Conservation (phyloP, 2,113 vertebrate genomes). For the Montifringilla adamsi region DNA sequence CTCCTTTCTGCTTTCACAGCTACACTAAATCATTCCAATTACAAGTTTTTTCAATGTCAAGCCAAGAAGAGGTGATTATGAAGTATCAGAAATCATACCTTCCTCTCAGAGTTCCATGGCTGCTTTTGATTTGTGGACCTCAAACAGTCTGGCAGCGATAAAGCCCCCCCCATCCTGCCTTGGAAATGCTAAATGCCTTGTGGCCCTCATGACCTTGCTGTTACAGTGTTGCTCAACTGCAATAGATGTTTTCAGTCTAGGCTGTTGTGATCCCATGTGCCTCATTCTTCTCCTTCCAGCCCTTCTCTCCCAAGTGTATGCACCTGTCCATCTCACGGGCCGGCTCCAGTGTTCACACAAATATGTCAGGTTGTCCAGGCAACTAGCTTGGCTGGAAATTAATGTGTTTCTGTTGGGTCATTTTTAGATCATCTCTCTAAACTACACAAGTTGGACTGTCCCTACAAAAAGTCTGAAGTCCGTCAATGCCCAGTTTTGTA, state of each 20-base stretch:
- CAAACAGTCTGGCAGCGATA: background rate
- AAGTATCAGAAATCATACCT: slow-evolving; percentile 39
- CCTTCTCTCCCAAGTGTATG: background rate
- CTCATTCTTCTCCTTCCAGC: background rate
- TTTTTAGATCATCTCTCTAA: background rate
- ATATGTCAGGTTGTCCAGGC: background rate
- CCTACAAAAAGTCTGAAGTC: background rate
- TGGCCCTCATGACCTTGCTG: background rate
- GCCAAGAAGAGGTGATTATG: slow-evolving; percentile 42
- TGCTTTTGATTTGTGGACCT: slow-evolving; percentile 18
- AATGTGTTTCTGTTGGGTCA: background rate
- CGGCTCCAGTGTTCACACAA: background rate
- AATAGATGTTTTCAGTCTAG: background rate
- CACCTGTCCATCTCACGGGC: background rate
- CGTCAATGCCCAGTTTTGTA: background rate
- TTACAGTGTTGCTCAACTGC: background rate
- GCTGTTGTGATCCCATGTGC: background rate
- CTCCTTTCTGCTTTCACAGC: slow-evolving; percentile 53
- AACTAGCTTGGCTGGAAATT: background rate
- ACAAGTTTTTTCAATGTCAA: slow-evolving; percentile 50
- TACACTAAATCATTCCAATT: slow-evolving; percentile 56
- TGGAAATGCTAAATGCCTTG: background rate
- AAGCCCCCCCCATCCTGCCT: rapidly evolving
- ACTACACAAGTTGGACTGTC: background rate
- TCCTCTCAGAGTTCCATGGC: background rate